A percentile compares a stretch with the other conserved stretches of the same genome.
phyloP scores from a whole-genome alignment of 2,113 vertebrate species.

The Ornithorhynchus anatinus region DNA sequence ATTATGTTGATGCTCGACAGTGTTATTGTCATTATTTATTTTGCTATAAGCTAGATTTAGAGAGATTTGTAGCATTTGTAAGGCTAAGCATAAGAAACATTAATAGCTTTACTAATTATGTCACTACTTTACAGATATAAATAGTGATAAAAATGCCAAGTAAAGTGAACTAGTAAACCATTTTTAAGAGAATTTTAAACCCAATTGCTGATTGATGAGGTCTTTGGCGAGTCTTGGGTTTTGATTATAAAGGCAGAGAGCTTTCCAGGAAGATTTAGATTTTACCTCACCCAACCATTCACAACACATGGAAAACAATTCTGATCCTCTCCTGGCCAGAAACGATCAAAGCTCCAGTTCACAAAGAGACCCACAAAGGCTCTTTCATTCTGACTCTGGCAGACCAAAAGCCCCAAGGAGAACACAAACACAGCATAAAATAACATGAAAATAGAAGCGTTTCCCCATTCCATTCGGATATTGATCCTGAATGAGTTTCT shows the following conservation, averaged over 20 bases:
- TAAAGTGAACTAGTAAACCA: constrained; percentile 70
- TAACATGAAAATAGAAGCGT: neutral
- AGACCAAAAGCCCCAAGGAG: constrained; percentile 16
- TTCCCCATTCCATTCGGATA: constrained; percentile 29
- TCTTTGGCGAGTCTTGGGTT: constrained; percentile 45
- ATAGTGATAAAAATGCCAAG: constrained; percentile 72
- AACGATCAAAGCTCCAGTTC: neutral
- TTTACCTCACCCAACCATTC: neutral
- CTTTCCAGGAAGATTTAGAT: constrained; percentile 12
- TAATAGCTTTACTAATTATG: constrained; percentile 76
- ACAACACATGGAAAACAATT: constrained; percentile 1
- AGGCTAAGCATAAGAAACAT: constrained; percentile 72
- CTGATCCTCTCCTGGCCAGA: neutral
- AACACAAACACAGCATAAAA: neutral
- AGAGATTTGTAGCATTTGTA: constrained; percentile 63
- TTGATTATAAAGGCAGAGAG: constrained; percentile 33
- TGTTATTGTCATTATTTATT: constrained; percentile 71
- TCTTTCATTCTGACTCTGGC: constrained; percentile 10
- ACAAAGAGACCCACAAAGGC: neutral
- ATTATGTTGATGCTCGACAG: constrained; percentile 64
- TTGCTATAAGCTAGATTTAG: constrained; percentile 70
- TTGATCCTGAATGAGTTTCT: constrained; percentile 54
- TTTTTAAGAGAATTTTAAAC: constrained; percentile 73
- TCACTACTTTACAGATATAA: constrained; percentile 69
- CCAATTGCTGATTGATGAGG: constrained; percentile 63